Conservation (phyloP, 2,113 vertebrate genomes). For the Arizona elegans region DNA sequence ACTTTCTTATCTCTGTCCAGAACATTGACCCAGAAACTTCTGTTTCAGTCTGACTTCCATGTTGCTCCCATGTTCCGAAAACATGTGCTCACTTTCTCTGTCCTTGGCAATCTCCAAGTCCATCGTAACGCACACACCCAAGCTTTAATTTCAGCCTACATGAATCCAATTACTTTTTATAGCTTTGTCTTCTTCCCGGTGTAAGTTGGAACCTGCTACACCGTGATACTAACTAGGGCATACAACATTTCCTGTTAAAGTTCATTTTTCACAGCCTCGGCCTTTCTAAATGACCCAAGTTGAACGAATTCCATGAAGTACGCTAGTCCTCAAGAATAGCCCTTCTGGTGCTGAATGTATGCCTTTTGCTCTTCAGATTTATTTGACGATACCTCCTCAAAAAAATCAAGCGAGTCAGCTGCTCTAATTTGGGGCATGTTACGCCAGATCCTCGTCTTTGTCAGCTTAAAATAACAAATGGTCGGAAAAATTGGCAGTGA, state of each 20-base stretch:
- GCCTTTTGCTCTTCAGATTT: not conserved
- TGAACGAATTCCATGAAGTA: not conserved
- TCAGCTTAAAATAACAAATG: not conserved
- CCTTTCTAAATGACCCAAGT: not conserved
- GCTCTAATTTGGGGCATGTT: not conserved
- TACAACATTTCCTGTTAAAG: not conserved
- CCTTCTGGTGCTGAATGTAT: not conserved
- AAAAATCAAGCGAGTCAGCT: not conserved
- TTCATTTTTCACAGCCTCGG: not conserved
- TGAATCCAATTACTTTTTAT: constrained; percentile 14
- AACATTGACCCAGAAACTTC: not conserved
- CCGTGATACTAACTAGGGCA: not conserved
- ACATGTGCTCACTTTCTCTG: not conserved
- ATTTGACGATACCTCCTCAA: not conserved
- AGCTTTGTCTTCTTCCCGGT: constrained; percentile 19
- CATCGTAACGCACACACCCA: constrained; percentile 14
- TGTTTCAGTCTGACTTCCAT: not conserved
- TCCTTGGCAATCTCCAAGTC: constrained; percentile 15
- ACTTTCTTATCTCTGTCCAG: not conserved
- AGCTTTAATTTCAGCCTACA: not conserved
- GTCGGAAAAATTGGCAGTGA: not conserved
- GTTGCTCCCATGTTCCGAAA: not conserved
- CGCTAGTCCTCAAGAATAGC: not conserved
- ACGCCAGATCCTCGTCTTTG: not conserved
- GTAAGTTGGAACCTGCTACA: not conserved